Percentiles rank a stretch among this genome's conserved stretches.
These are phyloP conservation scores for Tipula helvola DNA, from an alignment of 2,888 invertebrate species.

Conservation along the genomic window DNA sequence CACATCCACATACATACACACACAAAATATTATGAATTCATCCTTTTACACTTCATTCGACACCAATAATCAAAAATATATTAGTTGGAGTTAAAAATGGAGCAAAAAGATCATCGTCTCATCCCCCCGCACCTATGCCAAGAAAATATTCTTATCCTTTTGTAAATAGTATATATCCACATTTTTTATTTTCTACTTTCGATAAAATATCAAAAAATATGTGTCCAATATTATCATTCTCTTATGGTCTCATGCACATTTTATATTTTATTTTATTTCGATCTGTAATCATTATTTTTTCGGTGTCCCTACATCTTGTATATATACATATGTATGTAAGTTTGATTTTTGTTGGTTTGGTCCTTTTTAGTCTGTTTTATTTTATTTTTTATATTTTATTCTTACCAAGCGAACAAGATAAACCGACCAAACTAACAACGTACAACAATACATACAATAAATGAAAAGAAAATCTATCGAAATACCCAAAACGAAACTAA, in stretches of 20 bases:
- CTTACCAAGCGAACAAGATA: not conserved
- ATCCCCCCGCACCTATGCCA: not conserved
- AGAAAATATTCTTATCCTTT: not conserved
- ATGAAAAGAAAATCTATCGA: not conserved
- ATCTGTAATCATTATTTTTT: not conserved
- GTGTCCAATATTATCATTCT: not conserved
- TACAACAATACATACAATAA: not conserved
- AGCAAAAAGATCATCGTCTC: not conserved
- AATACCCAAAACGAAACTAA: not conserved
- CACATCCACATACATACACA: not conserved
- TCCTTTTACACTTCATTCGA: not conserved
- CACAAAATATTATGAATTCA: not conserved
- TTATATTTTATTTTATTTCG: conserved; percentile 4
- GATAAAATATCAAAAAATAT: conserved; percentile 4
- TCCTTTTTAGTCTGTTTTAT: not conserved
- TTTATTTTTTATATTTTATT: not conserved
- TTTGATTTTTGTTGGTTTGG: not conserved
- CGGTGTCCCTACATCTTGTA: not conserved
- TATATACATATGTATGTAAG: not conserved
- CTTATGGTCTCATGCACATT: not conserved
- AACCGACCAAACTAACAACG: not conserved
- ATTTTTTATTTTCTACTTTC: not conserved
- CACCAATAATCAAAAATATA: not conserved
- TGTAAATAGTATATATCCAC: not conserved
- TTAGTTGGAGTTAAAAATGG: not conserved